phyloP scores from a whole-genome alignment of 2,888 invertebrate genomes.

The Coleophora deauratella region DNA sequence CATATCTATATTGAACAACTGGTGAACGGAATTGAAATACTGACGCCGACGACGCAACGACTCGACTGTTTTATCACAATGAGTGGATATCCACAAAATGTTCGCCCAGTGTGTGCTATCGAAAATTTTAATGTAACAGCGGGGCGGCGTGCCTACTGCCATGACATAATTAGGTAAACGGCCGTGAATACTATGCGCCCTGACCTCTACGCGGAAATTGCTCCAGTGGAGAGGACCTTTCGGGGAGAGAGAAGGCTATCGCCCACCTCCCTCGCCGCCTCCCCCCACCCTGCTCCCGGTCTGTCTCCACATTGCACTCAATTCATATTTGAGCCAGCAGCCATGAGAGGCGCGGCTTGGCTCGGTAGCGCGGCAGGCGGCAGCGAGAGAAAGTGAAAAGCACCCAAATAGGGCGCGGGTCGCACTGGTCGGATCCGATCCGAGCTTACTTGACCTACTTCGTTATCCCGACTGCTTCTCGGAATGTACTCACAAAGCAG shows the following conservation, averaged over 20 bases:
- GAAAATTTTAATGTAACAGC: too few relatives aligned
- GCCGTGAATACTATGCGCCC: constrained; percentile 20
- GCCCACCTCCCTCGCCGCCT: constrained; percentile 3
- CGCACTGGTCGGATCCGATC: constrained; percentile 11
- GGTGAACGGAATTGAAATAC: background rate
- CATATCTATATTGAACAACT: background rate
- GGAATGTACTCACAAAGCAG: too few relatives aligned
- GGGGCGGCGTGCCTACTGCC: too few relatives aligned
- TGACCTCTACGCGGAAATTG: constrained; percentile 24
- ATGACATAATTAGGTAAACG: constrained; percentile 19
- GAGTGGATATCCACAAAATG: too few relatives aligned
- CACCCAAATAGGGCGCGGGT: constrained; percentile 20
- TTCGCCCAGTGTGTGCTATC: too few relatives aligned
- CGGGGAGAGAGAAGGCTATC: constrained; percentile 9
- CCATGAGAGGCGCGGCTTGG: constrained; percentile 15
- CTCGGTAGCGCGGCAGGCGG: constrained; percentile 15
- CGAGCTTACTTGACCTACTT: constrained; percentile 21
- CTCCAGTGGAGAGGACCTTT: constrained; percentile 16
- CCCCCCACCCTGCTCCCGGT: constrained; percentile 13
- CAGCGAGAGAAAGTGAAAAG: constrained; percentile 23
- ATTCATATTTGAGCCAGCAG: constrained; percentile 21
- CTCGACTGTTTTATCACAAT: too few relatives aligned
- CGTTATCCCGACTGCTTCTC: background rate
- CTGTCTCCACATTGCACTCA: constrained; percentile 19
- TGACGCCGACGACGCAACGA: background rate